These are phyloP conservation scores for Epizoanthus rinbou DNA, from an alignment of 92 coral and sea anemone species.

Conservation along the genomic window DNA sequence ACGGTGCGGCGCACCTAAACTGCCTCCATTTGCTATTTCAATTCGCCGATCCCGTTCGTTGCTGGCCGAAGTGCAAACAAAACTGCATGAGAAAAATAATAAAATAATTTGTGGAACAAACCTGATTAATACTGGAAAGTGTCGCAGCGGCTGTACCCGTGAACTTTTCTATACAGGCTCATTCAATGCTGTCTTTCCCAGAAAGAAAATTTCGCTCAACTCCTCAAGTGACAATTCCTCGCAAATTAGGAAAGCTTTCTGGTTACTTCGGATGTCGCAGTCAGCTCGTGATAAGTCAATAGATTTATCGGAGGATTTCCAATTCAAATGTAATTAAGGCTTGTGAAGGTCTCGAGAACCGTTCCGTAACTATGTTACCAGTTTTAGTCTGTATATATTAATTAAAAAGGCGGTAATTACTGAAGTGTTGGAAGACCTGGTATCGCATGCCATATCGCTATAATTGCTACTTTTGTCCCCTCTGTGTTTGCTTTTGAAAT, in stretches of 20 bases:
- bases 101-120: background rate
- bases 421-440: conserved; percentile 30
- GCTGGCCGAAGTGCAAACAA: background rate
- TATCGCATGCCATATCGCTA: conserved; percentile 21
- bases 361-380: conserved; percentile 25
- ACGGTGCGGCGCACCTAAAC: background rate
- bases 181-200: background rate
- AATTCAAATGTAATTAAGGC: conserved; percentile 34
- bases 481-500: conserved; percentile 36
- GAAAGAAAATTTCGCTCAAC: background rate
- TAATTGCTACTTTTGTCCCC: conserved; percentile 31
- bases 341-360: background rate
- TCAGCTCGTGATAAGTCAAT: background rate
- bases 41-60: background rate
- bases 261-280: background rate
- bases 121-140: background rate
- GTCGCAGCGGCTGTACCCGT: background rate
- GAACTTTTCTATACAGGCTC: background rate
- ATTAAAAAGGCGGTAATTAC: conserved; percentile 41
- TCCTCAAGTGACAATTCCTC: conserved; percentile 9
- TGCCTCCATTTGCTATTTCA: background rate
- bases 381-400: conserved; percentile 8
- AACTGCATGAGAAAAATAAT: background rate
- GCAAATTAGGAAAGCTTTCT: background rate
- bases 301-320: conserved; percentile 1